Conservation (phyloP, 2,113 vertebrate genomes). For the Helogale parvula region DNA sequence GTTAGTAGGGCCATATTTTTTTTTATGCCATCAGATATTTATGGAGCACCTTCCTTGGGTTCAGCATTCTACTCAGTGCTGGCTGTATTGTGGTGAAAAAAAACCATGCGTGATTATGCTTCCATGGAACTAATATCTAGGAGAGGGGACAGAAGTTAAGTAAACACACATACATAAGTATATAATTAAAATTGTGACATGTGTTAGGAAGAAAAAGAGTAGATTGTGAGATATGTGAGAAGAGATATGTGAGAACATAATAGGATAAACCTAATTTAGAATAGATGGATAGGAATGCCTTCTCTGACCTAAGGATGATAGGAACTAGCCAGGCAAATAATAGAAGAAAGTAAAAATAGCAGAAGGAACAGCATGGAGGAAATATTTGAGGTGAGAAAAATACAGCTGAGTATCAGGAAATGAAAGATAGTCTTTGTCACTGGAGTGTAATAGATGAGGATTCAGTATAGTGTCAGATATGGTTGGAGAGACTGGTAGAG, state of each 20-base stretch:
- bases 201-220: conserved; percentile 6
- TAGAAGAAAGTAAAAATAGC: not conserved
- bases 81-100: not conserved
- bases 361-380: not conserved
- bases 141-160: not conserved
- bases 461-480: not conserved
- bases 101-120: not conserved
- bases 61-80: not conserved
- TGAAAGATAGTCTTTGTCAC: conserved; percentile 13
- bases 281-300: not conserved
- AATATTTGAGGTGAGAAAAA: conserved; percentile 45
- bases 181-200: not conserved
- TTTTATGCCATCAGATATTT: conserved; percentile 43
- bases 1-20: not conserved
- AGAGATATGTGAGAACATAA: conserved; percentile 31
- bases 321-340: not conserved
- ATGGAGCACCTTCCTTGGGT: not conserved
- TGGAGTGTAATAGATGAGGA: not conserved
- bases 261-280: conserved; percentile 17
- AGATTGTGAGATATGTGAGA: conserved; percentile 26
- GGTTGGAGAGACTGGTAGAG: not conserved
- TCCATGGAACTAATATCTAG: not conserved
- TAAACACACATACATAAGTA: not conserved
- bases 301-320: not conserved
- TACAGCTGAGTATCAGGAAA: conserved; percentile 42